Base-by-base conservation (phyloP, 2,888 invertebrate species). In the Hybos culiciformis region DNA sequence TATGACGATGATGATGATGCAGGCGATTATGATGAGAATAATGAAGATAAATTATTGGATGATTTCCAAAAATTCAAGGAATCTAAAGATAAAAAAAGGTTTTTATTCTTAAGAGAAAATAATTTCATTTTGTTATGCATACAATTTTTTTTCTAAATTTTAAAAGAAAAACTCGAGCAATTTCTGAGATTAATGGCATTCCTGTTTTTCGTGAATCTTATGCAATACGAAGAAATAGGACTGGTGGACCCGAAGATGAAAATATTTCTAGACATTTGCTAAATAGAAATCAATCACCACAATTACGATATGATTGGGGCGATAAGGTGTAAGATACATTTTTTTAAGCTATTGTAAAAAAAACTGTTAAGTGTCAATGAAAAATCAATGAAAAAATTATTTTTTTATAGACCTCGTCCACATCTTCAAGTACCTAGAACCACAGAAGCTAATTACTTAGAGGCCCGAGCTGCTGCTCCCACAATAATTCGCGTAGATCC, bases 161-260 rank as follows among this genome's bases (percentile, higher is more conserved):
- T 17, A 43, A 18, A 21, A 62, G 69, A 48, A 57, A 54, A 50
- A 55, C 61, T 50, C 61, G 70, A 41, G 64, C 66, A 29, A 60
- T 70, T 54, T 46, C 55, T 5, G 36, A 52, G 6, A 49, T 50
- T 24, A 56, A 56, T 53, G 67, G 67, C 32, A 53, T 67, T 43
- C 54, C 59, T n/a, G 55, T 63, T 34, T 58, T 61, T 44, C 54
- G 58, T 42, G 66, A 61, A 47, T 60, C 65, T 15, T 63, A 63
- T 45, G 57, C 57, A 3, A 23, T 46, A 7, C 48, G 48, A 34
- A 43, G 50, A 24, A 54, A 57, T 42, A 50, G 48, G 41, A 54
- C 54, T 3, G 47, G 44, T 15, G 40, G 46, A 12, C 42, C 46
- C 5, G 48, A 44, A 15, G 50, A 48, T 43, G 45, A 47, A 12